Evolutionary conservation across 2,797 vertebrate genomes (phyloP).

Genomic region (Sebastes steindachneri): DNA sequence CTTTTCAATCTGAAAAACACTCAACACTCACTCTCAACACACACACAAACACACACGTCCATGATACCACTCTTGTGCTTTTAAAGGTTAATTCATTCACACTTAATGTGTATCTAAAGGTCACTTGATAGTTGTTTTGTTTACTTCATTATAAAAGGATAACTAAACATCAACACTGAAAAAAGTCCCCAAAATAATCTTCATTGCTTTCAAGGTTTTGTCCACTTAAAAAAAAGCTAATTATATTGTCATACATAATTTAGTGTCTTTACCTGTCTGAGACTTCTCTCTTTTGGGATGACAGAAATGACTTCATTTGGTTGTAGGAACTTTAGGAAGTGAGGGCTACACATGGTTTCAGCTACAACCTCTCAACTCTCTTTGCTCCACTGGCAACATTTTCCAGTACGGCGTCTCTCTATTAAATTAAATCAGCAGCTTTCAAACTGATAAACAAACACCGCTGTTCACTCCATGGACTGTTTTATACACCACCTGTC

Average conservation of each 20-base stretch:
- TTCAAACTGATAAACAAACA: conserved; percentile 22
- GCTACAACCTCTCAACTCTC: conserved; percentile 12
- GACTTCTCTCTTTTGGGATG: conserved; percentile 11
- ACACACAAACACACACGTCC: not conserved
- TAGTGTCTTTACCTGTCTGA: conserved; percentile 1
- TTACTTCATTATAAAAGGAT: not conserved
- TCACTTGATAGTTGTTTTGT: not conserved
- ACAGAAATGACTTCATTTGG: conserved; percentile 47
- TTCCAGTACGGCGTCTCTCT: not conserved
- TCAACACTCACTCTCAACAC: not conserved
- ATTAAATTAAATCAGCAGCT: conserved; percentile 37
- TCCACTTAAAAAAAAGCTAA: not conserved
- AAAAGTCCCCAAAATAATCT: not conserved
- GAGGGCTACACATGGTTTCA: conserved; percentile 40
- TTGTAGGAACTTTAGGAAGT: conserved; percentile 59
- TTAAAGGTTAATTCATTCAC: not conserved
- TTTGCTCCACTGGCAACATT: not conserved
- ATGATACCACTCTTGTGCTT: not conserved
- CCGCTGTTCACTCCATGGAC: not conserved
- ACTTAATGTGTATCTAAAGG: not conserved
- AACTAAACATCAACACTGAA: not conserved
- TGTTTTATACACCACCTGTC: not conserved
- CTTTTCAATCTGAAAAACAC: conserved; percentile 16
- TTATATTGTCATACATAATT: conserved; percentile 18
- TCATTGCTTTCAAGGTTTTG: not conserved